Evolutionary conservation across 2,113 vertebrate species (phyloP).

Genomic region (Meriones unguiculatus): DNA sequence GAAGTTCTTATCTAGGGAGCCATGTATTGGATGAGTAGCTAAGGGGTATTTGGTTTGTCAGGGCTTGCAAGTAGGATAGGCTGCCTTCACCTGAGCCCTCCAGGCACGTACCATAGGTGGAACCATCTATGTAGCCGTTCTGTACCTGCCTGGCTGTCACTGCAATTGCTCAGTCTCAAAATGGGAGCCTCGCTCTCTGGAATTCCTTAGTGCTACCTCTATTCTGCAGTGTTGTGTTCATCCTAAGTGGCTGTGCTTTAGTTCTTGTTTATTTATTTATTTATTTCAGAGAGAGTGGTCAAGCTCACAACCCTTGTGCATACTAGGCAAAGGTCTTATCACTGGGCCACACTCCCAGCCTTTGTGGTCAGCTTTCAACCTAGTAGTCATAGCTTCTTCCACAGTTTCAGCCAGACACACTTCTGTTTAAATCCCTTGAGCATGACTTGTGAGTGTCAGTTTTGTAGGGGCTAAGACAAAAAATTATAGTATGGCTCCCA

Average conservation of each 20-base stretch:
- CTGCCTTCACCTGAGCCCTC: neutral
- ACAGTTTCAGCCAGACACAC: neutral
- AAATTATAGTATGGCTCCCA: neutral
- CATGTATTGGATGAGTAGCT: accelerated
- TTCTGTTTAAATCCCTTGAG: neutral
- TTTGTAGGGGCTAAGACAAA: neutral
- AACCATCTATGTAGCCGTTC: neutral
- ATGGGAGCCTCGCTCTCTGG: neutral
- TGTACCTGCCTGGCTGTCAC: too few species aligned
- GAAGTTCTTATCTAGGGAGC: neutral
- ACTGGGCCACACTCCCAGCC: too few species aligned
- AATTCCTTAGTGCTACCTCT: neutral
- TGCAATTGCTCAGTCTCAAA: neutral
- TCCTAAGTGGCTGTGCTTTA: neutral
- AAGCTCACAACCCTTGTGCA: neutral
- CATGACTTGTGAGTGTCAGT: neutral
- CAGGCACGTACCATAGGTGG: too few species aligned
- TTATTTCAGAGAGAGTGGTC: neutral
- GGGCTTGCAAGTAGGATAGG: neutral
- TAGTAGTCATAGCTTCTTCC: neutral
- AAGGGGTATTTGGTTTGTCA: neutral
- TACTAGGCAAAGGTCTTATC: neutral
- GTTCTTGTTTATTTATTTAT: neutral
- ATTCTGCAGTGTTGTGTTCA: too few species aligned
- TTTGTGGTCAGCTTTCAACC: neutral